Conservation (phyloP, 2,888 invertebrate genomes). For the Caenorhabditis japonica region DNA sequence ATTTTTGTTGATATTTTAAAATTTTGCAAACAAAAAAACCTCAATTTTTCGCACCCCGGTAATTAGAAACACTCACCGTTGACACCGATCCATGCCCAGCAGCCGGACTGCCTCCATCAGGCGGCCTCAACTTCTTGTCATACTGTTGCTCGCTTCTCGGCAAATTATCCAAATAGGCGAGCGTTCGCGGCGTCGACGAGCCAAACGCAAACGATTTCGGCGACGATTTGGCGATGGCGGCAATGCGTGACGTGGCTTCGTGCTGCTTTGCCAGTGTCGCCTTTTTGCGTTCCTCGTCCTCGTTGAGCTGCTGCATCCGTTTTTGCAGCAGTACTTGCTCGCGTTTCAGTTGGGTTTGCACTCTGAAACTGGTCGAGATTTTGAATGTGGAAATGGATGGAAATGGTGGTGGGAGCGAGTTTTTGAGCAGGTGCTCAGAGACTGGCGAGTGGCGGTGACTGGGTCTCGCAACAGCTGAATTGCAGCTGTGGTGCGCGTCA, state of each 20-base stretch:
- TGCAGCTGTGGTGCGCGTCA: too few relatives aligned
- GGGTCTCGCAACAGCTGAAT: too few relatives aligned
- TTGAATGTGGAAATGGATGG: too few relatives aligned
- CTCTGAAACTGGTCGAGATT: constrained; percentile 34
- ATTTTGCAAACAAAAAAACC: too few relatives aligned
- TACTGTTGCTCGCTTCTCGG: constrained; percentile 58
- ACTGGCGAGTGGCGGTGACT: too few relatives aligned
- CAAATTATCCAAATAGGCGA: constrained; percentile 69
- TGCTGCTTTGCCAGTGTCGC: constrained; percentile 65
- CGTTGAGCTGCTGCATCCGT: constrained; percentile 55
- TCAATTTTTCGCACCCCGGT: too few relatives aligned
- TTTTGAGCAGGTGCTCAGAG: too few relatives aligned
- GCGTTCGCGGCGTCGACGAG: constrained; percentile 72
- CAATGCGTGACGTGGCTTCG: constrained; percentile 69
- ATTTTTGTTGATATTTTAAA: too few relatives aligned
- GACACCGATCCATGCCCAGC: too few relatives aligned
- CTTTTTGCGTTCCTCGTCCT: constrained; percentile 54
- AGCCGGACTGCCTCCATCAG: constrained; percentile 5
- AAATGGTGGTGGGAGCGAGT: too few relatives aligned
- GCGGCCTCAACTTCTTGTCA: constrained; percentile 57
- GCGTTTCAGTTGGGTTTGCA: constrained; percentile 49
- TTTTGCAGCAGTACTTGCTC: constrained; percentile 65
- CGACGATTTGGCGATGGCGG: constrained; percentile 54
- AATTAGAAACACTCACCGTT: constrained; percentile 47
- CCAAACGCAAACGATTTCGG: constrained; percentile 73